phyloP scores from a whole-genome alignment of 2,888 invertebrate genomes.

The Andrena minutula region DNA sequence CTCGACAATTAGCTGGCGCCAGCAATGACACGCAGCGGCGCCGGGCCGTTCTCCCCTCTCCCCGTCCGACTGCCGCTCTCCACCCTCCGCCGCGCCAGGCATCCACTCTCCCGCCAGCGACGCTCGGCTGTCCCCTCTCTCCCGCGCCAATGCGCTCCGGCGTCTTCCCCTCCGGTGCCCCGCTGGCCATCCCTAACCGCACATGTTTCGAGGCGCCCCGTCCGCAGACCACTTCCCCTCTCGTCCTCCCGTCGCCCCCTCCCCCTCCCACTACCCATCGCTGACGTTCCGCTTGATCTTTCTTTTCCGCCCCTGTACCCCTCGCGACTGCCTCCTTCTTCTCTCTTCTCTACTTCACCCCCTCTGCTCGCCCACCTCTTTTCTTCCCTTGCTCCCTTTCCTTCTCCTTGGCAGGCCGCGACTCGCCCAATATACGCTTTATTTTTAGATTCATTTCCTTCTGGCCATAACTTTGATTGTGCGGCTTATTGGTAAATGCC shows the following conservation, averaged over 20 bases:
- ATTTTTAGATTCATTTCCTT: slow-evolving; percentile 82
- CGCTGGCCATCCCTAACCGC: slow-evolving; percentile 53
- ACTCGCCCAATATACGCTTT: slow-evolving; percentile 79
- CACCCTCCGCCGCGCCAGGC: slow-evolving; percentile 20
- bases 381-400: slow-evolving; percentile 44
- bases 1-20: slow-evolving; percentile 84
- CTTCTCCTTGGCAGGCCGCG: slow-evolving; percentile 67
- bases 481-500: slow-evolving; percentile 69
- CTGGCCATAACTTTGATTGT: slow-evolving; percentile 76
- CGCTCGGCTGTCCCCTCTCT: slow-evolving; percentile 27
- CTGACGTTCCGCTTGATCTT: slow-evolving; percentile 34
- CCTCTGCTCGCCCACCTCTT: slow-evolving; percentile 7
- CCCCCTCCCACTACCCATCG: slow-evolving; percentile 23
- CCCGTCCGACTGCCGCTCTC: slow-evolving; percentile 35
- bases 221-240: slow-evolving; percentile 50
- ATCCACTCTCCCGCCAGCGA: slow-evolving; percentile 36
- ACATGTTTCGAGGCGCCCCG: slow-evolving; percentile 66
- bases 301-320: slow-evolving; percentile 16
- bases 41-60: slow-evolving; percentile 72
- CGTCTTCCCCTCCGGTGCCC: slow-evolving; percentile 25
- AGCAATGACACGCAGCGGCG: slow-evolving; percentile 83
- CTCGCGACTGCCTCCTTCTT: slow-evolving; percentile 20
- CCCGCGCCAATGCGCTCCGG: slow-evolving; percentile 48
- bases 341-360: slow-evolving; percentile 34
- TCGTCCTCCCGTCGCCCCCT: background rate